Conservation (phyloP, 2,888 invertebrate species). For the Athripsodes cinereus region DNA sequence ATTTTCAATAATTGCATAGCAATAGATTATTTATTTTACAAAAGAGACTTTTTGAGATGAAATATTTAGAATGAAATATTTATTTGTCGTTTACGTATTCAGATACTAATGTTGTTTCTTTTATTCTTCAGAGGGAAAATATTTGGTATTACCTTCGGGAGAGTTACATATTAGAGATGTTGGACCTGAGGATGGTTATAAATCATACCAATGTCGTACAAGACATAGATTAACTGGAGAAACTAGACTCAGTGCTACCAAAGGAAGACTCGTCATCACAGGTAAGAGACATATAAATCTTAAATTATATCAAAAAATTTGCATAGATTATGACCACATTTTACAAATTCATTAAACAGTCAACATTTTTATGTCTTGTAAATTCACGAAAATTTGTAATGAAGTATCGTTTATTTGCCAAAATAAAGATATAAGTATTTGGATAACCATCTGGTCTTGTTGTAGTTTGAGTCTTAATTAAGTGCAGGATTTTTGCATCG, state of each 20-base stretch:
- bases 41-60: background rate
- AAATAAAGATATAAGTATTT: too few relatives aligned
- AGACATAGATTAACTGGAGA: conserved; percentile 90
- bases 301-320: background rate
- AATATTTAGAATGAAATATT: conserved; percentile 1
- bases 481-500: too few relatives aligned
- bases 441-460: too few relatives aligned
- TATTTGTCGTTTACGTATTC: background rate
- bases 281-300: conserved; percentile 62
- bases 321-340: background rate
- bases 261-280: conserved; percentile 90
- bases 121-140: conserved; percentile 75
- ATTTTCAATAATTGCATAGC: background rate
- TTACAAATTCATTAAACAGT: too few relatives aligned
- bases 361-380: too few relatives aligned
- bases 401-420: too few relatives aligned
- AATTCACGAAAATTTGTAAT: too few relatives aligned
- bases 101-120: background rate
- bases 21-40: background rate
- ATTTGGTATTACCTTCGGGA: conserved; percentile 88
- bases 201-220: conserved; percentile 90
- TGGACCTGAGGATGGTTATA: conserved; percentile 89
- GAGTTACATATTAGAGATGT: conserved; percentile 94
- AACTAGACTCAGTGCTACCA: conserved; percentile 87
- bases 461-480: too few relatives aligned